Conservation (phyloP, 2,888 invertebrate genomes). For the Lacanobia wlatinum region DNA sequence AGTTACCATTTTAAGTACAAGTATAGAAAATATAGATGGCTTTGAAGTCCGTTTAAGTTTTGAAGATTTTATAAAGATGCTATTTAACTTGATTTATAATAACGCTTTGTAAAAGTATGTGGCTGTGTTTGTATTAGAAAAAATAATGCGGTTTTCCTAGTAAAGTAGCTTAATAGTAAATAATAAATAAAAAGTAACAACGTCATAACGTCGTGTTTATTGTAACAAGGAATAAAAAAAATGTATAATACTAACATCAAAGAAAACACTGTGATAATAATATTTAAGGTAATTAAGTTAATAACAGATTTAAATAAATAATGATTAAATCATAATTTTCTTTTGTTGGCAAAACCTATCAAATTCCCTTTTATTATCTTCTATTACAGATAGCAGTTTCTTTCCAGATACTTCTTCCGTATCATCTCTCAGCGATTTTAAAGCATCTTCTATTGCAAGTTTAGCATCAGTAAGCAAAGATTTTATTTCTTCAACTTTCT, state of each 20-base stretch:
- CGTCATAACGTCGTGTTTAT: not conserved
- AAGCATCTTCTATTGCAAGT: constrained; percentile 82
- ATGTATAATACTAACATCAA: constrained; percentile 57
- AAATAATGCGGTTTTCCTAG: not conserved
- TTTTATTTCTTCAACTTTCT: constrained; percentile 81
- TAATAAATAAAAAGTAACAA: not conserved
- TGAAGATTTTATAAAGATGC: too few species aligned
- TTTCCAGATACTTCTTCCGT: constrained; percentile 89
- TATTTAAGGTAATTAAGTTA: constrained; percentile 54
- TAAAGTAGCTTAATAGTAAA: not conserved
- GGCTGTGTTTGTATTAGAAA: constrained; percentile 13
- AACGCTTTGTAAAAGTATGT: not conserved
- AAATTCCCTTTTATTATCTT: constrained; percentile 86
- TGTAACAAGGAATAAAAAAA: not conserved
- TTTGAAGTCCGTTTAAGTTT: too few species aligned
- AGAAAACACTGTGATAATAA: constrained; percentile 77
- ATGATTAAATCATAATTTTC: constrained; percentile 59
- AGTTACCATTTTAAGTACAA: not conserved
- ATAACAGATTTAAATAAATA: constrained; percentile 16
- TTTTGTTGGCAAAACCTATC: constrained; percentile 87
- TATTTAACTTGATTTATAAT: not conserved
- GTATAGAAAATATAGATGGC: not conserved
- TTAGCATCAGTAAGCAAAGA: constrained; percentile 87
- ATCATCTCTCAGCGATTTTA: constrained; percentile 88
- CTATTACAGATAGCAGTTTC: constrained; percentile 87